These are phyloP conservation scores for Cynoglossus semilaevis DNA, from an alignment of 2,113 vertebrate species.

Conservation along the genomic window DNA sequence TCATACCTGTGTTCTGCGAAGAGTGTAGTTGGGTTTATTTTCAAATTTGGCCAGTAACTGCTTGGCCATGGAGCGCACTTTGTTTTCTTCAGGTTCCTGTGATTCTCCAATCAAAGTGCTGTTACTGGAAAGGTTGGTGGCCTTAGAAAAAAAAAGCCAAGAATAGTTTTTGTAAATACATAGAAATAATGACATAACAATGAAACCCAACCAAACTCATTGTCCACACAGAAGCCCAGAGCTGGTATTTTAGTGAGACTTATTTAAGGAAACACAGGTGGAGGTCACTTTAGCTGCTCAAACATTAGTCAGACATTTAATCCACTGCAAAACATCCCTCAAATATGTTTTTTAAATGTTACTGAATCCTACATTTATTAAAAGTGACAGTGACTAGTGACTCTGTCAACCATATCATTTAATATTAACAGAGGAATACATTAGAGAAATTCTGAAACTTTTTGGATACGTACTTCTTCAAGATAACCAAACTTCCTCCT, in stretches of 20 bases:
- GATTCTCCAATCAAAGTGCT: constrained; percentile 63
- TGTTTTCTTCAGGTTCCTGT: constrained; percentile 82
- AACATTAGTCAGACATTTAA: too few relatives aligned
- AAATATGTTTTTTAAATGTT: too few relatives aligned
- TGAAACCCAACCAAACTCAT: too few relatives aligned
- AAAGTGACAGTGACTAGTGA: too few relatives aligned
- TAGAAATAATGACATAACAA: too few relatives aligned
- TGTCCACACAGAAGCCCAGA: too few relatives aligned
- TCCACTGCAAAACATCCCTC: too few relatives aligned
- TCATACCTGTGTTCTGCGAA: constrained; percentile 83
- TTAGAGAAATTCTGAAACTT: too few relatives aligned
- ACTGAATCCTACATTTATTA: too few relatives aligned
- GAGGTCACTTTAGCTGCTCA: too few relatives aligned
- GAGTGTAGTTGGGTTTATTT: constrained; percentile 69
- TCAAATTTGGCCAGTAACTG: constrained; percentile 94
- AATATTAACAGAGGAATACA: too few relatives aligned
- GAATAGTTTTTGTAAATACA: not conserved
- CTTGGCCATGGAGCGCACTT: constrained; percentile 93
- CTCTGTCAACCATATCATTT: too few relatives aligned
- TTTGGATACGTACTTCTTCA: constrained; percentile 86
- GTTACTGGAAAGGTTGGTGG: constrained; percentile 73
- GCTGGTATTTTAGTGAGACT: not conserved
- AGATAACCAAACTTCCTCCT: constrained; percentile 81
- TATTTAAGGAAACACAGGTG: not conserved
- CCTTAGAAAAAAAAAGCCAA: constrained; percentile 62